phyloP scores from a whole-genome alignment of 2,888 invertebrate species.

The Microctonus hyperodae region DNA sequence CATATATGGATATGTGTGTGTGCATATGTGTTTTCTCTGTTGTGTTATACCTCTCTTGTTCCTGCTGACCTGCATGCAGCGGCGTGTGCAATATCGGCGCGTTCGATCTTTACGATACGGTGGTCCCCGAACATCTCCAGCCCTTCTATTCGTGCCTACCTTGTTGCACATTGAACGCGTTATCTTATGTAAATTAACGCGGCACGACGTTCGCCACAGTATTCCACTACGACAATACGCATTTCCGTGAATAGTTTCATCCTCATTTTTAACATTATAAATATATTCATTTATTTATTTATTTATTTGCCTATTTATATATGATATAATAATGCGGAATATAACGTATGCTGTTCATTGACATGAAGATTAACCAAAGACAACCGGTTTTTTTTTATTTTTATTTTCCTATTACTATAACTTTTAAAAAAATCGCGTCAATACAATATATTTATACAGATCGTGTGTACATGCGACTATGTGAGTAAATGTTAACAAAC shows the following conservation, averaged over 20 bases:
- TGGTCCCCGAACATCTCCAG: conserved; percentile 30
- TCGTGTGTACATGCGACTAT: neutral
- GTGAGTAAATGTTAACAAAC: neutral
- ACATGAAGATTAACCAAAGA: neutral
- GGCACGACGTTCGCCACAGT: conserved; percentile 25
- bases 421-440: neutral
- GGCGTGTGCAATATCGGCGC: conserved; percentile 25
- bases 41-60: conserved; percentile 20
- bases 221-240: conserved; percentile 6
- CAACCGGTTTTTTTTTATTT: conserved; percentile 4
- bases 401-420: too few species aligned
- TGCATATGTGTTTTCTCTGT: neutral
- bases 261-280: neutral
- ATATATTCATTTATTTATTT: neutral
- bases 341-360: neutral
- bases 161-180: conserved; percentile 28
- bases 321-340: neutral
- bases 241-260: conserved; percentile 20
- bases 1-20: neutral
- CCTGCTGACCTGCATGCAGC: conserved; percentile 26
- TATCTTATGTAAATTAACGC: conserved; percentile 34
- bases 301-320: neutral
- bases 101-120: conserved; percentile 35
- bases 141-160: conserved; percentile 19
- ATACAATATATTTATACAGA: neutral